phyloP scores from a whole-genome alignment of 2,888 invertebrate species.

The Adelphocoris suturalis region DNA sequence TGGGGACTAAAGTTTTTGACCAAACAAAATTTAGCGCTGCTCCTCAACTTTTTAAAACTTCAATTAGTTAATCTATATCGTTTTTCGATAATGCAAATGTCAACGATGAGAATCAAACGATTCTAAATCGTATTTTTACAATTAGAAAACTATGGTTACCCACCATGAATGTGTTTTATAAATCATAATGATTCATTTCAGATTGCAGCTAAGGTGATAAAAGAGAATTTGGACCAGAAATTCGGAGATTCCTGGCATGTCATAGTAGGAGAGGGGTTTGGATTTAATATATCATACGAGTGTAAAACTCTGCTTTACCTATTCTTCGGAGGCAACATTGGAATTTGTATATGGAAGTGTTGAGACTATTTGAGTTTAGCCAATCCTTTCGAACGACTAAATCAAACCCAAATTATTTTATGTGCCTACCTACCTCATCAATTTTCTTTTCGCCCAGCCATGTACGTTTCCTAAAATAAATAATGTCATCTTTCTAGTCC shows the following conservation, averaged over 20 bases:
- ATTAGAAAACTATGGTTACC: no score
- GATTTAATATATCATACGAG: constrained; percentile 95
- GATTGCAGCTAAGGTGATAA: constrained; percentile 94
- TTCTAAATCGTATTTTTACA: no score
- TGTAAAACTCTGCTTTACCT: constrained; percentile 91
- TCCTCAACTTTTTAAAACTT: no score
- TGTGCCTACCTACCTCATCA: not conserved
- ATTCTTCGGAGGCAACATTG: constrained; percentile 95
- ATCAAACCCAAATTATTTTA: constrained; percentile 2
- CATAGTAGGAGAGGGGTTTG: constrained; percentile 97
- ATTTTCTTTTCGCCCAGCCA: not conserved
- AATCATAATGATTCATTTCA: constrained; percentile 79
- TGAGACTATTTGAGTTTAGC: constrained; percentile 78
- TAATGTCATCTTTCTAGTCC: not conserved
- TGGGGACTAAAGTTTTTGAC: no score
- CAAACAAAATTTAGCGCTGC: no score
- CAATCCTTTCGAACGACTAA: constrained; percentile 6
- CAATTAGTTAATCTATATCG: no score
- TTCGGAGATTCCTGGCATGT: constrained; percentile 97
- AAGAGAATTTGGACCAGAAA: constrained; percentile 96
- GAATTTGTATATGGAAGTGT: constrained; percentile 94
- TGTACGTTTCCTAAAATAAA: not conserved
- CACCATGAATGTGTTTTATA: no score
- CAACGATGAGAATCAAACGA: no score
- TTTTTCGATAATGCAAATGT: no score